Evolutionary conservation across 1,140 invertebrate genomes (phyloP).

Genomic region (Orius insidiosus): DNA sequence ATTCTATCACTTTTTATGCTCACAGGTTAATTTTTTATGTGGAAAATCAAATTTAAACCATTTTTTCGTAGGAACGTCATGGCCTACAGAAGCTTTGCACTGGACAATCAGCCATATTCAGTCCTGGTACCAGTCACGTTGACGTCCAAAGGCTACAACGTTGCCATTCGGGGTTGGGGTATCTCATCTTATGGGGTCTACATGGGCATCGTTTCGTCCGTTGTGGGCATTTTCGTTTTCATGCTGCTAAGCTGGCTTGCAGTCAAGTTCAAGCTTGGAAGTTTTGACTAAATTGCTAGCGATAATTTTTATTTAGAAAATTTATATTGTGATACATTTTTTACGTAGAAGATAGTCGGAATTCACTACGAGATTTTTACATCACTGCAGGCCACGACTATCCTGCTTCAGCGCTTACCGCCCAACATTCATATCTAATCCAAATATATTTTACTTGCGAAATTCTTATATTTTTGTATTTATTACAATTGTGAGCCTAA

Average conservation of each 20-base stretch:
- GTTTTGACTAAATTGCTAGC: conserved; percentile 3
- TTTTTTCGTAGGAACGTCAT: conserved; percentile 10
- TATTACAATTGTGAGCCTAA: too few relatives aligned
- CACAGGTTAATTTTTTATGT: conserved; percentile 4
- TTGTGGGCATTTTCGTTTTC: conserved; percentile 3
- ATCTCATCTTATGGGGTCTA: neutral
- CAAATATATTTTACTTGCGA: too few relatives aligned
- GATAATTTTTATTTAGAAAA: too few relatives aligned
- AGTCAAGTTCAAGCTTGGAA: neutral
- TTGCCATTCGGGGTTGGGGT: conserved; percentile 8
- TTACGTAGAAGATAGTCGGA: too few relatives aligned
- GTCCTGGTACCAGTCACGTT: neutral
- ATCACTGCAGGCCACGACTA: too few relatives aligned
- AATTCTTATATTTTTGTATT: too few relatives aligned
- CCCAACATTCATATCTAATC: too few relatives aligned
- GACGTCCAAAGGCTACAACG: conserved; percentile 6
- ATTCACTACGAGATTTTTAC: too few relatives aligned
- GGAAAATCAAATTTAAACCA: neutral
- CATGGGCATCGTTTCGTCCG: conserved; percentile 4
- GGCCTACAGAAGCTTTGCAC: conserved; percentile 13
- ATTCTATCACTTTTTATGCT: conserved; percentile 14
- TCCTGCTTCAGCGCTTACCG: too few relatives aligned
- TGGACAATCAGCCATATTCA: conserved; percentile 12
- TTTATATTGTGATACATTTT: too few relatives aligned
- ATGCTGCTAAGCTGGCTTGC: neutral